Evolutionary conservation across 2,888 invertebrate species (phyloP), one percentile per base, ranked within the genome.

Genomic region (Plagodis dolabraria): DNA sequence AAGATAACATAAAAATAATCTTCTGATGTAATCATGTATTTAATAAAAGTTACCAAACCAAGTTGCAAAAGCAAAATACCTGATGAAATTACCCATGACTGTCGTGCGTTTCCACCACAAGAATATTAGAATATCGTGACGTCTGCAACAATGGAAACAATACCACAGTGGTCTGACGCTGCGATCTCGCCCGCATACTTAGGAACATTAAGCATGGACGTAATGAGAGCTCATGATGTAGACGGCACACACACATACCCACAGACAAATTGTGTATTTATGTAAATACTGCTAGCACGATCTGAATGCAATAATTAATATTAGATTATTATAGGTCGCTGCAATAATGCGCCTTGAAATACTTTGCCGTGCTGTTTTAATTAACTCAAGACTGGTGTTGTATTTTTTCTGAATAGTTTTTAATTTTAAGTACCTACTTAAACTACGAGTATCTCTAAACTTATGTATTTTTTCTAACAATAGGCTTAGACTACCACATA

Each of bases 101-200:
- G 4, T 2, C 22, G 22, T 22, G 22, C 22, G 22, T 22, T 22
- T 22, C 22, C 22, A 22, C 22, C 22, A 22, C 22, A 22, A 22
- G 22, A 36, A 8, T 8, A 5, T 36, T 7, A 36, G 8, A 1
- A 4, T 11, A 10, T 44, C 47, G 60, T 47, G 22, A 36, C 51
- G 35, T 46, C 0, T 2, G 22, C 0, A 42, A 63, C 67, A 75
- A 57, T 74, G 82, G 72, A 71, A 33, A 63, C 56, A 43, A 38
- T 12, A 12, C 12, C 33, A 52, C 53, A 65, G 66, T 68, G 68
- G 69, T 66, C 75, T 77, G 79, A 79, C 74, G 77, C 63, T 75
- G 82, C 81, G 82, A 82, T 85, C 83, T 83, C 75, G 80, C 84
- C 86, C 89, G 87, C 87, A 88, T 89, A 85, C 87, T 89, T 89